These are phyloP conservation scores for Moxostoma hubbsi DNA, from an alignment of 2,797 vertebrate species.

Conservation along the genomic window DNA sequence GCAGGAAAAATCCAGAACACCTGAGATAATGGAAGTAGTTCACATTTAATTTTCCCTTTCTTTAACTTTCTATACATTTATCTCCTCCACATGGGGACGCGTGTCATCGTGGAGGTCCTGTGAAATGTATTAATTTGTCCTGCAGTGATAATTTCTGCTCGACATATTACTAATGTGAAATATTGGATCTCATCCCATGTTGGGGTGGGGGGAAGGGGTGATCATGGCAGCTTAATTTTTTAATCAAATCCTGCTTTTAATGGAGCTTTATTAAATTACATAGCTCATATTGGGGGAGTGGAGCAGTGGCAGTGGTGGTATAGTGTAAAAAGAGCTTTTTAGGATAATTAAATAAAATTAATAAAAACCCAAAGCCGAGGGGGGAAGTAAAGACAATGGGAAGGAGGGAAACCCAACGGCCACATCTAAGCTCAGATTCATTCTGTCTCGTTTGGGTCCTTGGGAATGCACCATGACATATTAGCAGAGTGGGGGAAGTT, in stretches of 20 bases:
- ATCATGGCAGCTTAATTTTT: conserved; percentile 85
- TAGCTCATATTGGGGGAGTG: conserved; percentile 80
- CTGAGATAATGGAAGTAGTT: conserved; percentile 66
- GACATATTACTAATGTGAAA: conserved; percentile 81
- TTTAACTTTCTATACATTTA: conserved; percentile 35
- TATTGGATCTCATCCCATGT: conserved; percentile 78
- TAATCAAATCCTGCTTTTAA: conserved; percentile 85
- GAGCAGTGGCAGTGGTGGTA: conserved; percentile 65
- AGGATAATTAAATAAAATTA: conserved; percentile 87
- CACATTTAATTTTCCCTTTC: conserved; percentile 56
- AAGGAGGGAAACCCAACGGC: conserved; percentile 69
- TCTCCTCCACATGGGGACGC: conserved; percentile 58
- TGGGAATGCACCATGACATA: conserved; percentile 71
- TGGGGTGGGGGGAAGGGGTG: conserved; percentile 66
- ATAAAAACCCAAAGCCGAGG: conserved; percentile 69
- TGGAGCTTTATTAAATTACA: conserved; percentile 88
- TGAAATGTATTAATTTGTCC: conserved; percentile 80
- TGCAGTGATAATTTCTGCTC: conserved; percentile 82
- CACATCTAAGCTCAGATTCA: conserved; percentile 72
- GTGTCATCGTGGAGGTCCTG: conserved; percentile 68
- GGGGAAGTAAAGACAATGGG: conserved; percentile 68
- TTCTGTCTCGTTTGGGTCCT: conserved; percentile 71
- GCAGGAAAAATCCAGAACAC: conserved; percentile 5
- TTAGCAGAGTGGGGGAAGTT: conserved; percentile 63
- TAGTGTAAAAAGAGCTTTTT: conserved; percentile 71